Evolutionary conservation across 1,140 invertebrate species (phyloP).

Genomic region (Euwallacea similis): DNA sequence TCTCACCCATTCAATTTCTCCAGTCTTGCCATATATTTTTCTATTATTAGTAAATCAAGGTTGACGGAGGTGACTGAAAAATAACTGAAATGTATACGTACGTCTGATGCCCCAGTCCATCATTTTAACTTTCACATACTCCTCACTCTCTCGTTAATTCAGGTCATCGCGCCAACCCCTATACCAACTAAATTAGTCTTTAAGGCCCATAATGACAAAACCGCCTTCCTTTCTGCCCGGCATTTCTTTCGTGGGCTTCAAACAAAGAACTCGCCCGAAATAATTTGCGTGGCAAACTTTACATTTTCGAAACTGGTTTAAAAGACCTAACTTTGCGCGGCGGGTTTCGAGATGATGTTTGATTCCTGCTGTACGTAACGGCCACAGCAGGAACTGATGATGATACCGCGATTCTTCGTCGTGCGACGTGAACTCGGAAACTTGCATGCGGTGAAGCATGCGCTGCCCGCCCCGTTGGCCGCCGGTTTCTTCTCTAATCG

Average conservation of each 20-base stretch:
- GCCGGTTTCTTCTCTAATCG: not conserved
- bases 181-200: too few species aligned
- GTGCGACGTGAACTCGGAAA: constrained; percentile 31
- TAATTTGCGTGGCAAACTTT: too few species aligned
- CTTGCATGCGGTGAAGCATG: constrained; percentile 36
- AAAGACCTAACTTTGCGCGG: not conserved
- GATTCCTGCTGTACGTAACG: constrained; percentile 22
- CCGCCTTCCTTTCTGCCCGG: too few species aligned
- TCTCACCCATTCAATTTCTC: too few species aligned
- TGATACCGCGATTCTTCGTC: constrained; percentile 17
- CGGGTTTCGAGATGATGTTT: constrained; percentile 4
- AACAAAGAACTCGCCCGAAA: too few species aligned
- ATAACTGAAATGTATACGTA: constrained; percentile 58
- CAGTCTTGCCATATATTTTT: too few species aligned
- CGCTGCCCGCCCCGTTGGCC: constrained; percentile 9
- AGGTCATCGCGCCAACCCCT: too few species aligned
- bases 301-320: too few species aligned
- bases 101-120: constrained; percentile 82
- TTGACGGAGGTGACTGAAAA: not conserved
- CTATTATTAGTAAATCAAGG: too few species aligned
- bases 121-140: constrained; percentile 53
- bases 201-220: too few species aligned
- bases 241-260: too few species aligned
- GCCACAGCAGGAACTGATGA: constrained; percentile 19
- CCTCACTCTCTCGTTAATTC: not conserved